Evolutionary conservation across 2,888 invertebrate genomes (phyloP).

Genomic region (Drosophila austrosaltans): DNA sequence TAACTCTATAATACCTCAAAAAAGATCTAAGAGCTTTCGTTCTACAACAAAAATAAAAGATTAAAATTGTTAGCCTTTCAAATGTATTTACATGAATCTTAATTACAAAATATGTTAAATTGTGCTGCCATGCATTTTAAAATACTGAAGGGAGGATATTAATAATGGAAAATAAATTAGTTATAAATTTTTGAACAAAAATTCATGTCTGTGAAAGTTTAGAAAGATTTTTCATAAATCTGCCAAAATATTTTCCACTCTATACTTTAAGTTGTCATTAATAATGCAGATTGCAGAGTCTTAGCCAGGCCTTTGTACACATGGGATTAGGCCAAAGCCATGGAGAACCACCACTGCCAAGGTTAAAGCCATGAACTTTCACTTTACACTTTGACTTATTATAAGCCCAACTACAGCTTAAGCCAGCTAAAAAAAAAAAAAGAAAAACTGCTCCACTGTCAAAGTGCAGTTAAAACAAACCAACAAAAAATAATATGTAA

Average conservation of each 20-base stretch:
- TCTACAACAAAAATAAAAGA: neutral
- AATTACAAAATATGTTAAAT: no score
- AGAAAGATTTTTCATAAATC: neutral
- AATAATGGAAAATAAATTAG: neutral
- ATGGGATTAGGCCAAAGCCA: conserved; percentile 1
- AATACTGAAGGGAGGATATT: neutral
- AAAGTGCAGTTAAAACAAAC: conserved; percentile 16
- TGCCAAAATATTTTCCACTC: neutral
- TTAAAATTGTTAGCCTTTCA: neutral
- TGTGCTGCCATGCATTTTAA: neutral
- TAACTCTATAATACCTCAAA: no score
- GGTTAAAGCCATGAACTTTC: conserved; percentile 13
- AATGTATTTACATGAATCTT: no score
- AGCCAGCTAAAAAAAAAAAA: neutral
- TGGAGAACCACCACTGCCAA: neutral
- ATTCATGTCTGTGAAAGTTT: neutral
- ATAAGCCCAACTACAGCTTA: neutral
- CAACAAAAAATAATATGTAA: conserved; percentile 9
- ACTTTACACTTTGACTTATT: conserved; percentile 15
- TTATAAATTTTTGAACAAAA: neutral
- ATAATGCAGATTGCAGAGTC: neutral
- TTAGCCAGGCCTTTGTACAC: neutral
- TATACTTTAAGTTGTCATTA: neutral
- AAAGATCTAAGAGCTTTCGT: neutral
- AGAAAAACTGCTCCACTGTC: conserved; percentile 24